Evolutionary conservation across 53 echinoderm and acorn worm genomes (phyloP), one percentile per base, ranked within the genome.

Genomic region (Arbacia lixula): DNA sequence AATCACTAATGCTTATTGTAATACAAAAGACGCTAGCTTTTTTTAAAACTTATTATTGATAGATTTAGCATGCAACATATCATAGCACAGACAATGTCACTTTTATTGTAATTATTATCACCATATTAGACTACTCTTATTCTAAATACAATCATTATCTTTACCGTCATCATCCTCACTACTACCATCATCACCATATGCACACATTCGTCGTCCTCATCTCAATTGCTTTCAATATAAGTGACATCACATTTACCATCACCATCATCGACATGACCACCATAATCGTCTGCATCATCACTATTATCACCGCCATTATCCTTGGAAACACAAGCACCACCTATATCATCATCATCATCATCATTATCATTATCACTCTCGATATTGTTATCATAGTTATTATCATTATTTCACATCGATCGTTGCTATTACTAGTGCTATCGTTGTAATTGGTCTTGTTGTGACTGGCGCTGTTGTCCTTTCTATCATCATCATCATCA

Each of bases 171-270:
- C 16, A 57, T 57, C 58, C 5, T 57, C 22, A 21, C 5, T 20
- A 57, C 21, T 20, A 57, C n/a, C 58, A 57, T 21, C 58, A 57
- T 57, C 58, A 57, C n/a, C 58, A 57, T 57, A 57, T 46, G n/a
- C n/a, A 10, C 46, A 46, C 14, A 8, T 10, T 46, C 46, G 14
- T 46, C 46, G 14, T 46, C 46, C 8, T 46, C 46, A 46, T 14
- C 46, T 10, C 8, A 8, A 46, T 46, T 14, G 14, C 46, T 14
- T 10, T 10, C 46, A 46, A 10, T 8, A 46, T 46, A 8, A 46
- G 8, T 10, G 8, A 10, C 46, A 10, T 46, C 46, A 10, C 14
- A 8, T 10, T 46, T 14, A 46, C 14, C 46, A 57, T 57, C 22
- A 57, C n/a, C 58, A 57, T 57, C 58, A 57, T 57, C 58, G 21